These are phyloP conservation scores for Mola mola DNA, from an alignment of 2,113 vertebrate species.

Conservation along the genomic window DNA sequence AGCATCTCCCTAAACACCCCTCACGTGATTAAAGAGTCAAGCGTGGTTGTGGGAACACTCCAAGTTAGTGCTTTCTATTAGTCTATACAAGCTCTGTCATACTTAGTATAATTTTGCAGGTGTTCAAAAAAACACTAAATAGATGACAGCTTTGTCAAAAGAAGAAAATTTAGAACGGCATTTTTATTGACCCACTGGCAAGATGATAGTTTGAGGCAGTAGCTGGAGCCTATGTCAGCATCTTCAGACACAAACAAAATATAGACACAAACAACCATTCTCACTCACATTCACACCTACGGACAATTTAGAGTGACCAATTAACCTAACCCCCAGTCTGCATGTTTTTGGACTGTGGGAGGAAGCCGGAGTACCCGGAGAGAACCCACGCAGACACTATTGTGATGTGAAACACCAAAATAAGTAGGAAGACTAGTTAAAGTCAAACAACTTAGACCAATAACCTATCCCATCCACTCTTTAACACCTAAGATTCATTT, in stretches of 20 bases:
- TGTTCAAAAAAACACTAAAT: background rate
- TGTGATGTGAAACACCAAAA: too few species aligned
- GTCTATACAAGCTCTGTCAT: slow-evolving; percentile 18
- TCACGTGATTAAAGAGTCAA: slow-evolving; percentile 7
- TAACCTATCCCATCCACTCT: background rate
- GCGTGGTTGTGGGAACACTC: background rate
- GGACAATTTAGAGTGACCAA: too few species aligned
- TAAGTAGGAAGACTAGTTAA: too few species aligned
- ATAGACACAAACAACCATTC: too few species aligned
- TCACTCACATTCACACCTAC: too few species aligned
- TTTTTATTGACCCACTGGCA: background rate
- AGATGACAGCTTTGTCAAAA: background rate
- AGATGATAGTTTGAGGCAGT: too few species aligned
- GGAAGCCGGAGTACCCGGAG: too few species aligned
- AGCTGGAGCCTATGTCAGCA: too few species aligned
- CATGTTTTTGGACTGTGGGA: too few species aligned
- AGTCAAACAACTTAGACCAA: background rate
- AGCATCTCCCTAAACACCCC: background rate
- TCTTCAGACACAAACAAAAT: too few species aligned
- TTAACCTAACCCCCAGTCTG: background rate
- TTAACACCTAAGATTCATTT: background rate
- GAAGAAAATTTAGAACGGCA: background rate
- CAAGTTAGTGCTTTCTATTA: background rate
- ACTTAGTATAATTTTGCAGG: background rate
- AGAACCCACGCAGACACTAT: too few species aligned